Evolutionary conservation across 2,888 invertebrate genomes (phyloP).

Genomic region (Apamea sordens): DNA sequence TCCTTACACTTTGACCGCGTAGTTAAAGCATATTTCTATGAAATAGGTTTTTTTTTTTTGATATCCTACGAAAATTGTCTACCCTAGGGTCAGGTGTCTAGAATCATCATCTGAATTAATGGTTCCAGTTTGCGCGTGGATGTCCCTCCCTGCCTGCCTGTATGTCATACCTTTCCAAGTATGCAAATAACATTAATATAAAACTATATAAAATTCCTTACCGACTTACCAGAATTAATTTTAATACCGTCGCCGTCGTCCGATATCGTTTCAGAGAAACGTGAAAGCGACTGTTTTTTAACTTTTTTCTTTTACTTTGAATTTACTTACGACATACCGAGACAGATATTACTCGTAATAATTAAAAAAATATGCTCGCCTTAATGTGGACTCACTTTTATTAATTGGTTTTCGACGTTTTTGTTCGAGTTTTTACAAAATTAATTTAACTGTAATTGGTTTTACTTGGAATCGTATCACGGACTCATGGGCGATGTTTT

Average conservation of each 20-base stretch:
- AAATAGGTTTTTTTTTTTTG: too few species aligned
- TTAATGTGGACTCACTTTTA: constrained; percentile 48
- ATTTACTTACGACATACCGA: constrained; percentile 51
- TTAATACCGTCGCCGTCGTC: constrained; percentile 4
- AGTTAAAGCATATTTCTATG: too few species aligned
- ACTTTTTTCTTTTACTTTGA: constrained; percentile 41
- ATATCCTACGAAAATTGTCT: too few species aligned
- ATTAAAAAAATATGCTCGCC: constrained; percentile 33
- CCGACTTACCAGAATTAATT: constrained; percentile 53
- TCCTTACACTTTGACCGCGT: too few species aligned
- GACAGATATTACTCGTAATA: constrained; percentile 44
- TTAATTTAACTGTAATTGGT: constrained; percentile 43
- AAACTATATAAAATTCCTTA: constrained; percentile 41
- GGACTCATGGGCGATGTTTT: constrained; percentile 16
- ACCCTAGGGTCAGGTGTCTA: too few species aligned
- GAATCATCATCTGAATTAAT: too few species aligned
- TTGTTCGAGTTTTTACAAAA: constrained; percentile 42
- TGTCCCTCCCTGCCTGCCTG: background rate
- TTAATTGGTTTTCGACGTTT: constrained; percentile 43
- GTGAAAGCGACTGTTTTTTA: constrained; percentile 44
- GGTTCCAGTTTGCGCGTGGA: too few species aligned
- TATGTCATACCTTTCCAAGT: constrained; percentile 2
- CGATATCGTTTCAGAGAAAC: constrained; percentile 63
- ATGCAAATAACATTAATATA: constrained; percentile 50
- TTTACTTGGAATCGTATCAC: constrained; percentile 50